Evolutionary conservation across 1,140 invertebrate genomes (phyloP).

Genomic region (Steinernema khuongi): DNA sequence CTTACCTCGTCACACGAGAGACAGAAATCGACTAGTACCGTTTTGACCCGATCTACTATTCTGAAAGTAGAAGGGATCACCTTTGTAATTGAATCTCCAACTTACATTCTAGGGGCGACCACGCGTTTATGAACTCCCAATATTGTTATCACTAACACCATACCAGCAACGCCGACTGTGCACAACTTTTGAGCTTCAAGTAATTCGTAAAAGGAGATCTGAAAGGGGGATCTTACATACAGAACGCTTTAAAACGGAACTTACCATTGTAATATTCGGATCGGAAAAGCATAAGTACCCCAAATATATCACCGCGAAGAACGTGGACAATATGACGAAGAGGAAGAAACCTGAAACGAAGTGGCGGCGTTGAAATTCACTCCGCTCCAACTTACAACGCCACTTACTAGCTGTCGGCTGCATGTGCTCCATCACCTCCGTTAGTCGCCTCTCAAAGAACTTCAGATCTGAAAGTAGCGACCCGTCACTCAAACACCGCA

Average conservation of each 20-base stretch:
- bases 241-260: not conserved
- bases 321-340: slow-evolving; percentile 25
- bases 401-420: slow-evolving; percentile 83
- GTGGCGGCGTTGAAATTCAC: slow-evolving; percentile 21
- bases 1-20: slow-evolving; percentile 96
- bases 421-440: slow-evolving; percentile 88
- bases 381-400: slow-evolving; percentile 68
- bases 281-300: slow-evolving; percentile 74
- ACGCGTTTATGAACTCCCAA: slow-evolving; percentile 88
- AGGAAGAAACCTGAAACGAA: slow-evolving; percentile 21
- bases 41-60: slow-evolving; percentile 56
- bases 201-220: slow-evolving; percentile 78
- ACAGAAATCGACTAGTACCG: slow-evolving; percentile 77
- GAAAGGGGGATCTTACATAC: slow-evolving; percentile 28
- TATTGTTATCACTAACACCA: slow-evolving; percentile 75
- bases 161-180: slow-evolving; percentile 77
- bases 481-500: not conserved
- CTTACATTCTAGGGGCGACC: slow-evolving; percentile 82
- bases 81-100: slow-evolving; percentile 39
- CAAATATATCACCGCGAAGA: slow-evolving; percentile 23
- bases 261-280: slow-evolving; percentile 73
- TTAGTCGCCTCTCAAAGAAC: slow-evolving; percentile 86
- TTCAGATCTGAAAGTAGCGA: slow-evolving; percentile 75
- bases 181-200: slow-evolving; percentile 92
- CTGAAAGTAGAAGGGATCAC: slow-evolving; percentile 42